Evolutionary conservation across 2,113 vertebrate genomes (phyloP).

Genomic region (Microcebus lehilahytsara): DNA sequence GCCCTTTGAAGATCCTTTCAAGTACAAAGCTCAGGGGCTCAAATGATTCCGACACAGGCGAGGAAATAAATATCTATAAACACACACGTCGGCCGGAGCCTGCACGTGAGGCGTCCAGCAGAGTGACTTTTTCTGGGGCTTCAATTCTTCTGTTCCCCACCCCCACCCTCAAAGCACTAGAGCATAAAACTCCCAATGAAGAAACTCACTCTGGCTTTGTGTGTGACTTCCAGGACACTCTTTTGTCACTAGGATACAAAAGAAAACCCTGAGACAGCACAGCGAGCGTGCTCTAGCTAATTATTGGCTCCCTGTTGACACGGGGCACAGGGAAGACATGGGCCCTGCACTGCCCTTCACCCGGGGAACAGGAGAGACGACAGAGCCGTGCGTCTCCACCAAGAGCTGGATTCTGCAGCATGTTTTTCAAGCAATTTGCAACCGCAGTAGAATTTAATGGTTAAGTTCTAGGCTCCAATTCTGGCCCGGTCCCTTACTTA

Average conservation of each 20-base stretch:
- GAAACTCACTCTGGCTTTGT: neutral
- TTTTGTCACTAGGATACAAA: slow-evolving; percentile 40
- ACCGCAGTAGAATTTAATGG: accelerated
- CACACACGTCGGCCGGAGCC: neutral
- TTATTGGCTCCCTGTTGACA: neutral
- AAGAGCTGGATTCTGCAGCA: accelerated
- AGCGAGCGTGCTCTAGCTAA: accelerated
- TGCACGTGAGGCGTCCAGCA: neutral
- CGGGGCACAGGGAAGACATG: accelerated
- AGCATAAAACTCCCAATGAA: neutral
- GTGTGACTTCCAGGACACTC: slow-evolving; percentile 32
- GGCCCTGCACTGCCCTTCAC: neutral
- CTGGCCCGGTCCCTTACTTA: neutral
- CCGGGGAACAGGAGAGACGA: neutral
- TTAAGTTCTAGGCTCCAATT: neutral
- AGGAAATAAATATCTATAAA: slow-evolving; percentile 59
- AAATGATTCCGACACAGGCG: slow-evolving; percentile 24
- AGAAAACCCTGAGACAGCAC: neutral
- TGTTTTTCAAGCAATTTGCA: neutral
- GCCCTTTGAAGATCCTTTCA: slow-evolving; percentile 69
- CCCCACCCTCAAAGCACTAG: slow-evolving; percentile 45
- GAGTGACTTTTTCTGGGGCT: neutral
- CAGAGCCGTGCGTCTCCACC: accelerated
- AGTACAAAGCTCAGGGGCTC: slow-evolving; percentile 47
- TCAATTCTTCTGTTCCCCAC: neutral